phyloP scores from a whole-genome alignment of 1,140 invertebrate species.

The Drosophila cardini region DNA sequence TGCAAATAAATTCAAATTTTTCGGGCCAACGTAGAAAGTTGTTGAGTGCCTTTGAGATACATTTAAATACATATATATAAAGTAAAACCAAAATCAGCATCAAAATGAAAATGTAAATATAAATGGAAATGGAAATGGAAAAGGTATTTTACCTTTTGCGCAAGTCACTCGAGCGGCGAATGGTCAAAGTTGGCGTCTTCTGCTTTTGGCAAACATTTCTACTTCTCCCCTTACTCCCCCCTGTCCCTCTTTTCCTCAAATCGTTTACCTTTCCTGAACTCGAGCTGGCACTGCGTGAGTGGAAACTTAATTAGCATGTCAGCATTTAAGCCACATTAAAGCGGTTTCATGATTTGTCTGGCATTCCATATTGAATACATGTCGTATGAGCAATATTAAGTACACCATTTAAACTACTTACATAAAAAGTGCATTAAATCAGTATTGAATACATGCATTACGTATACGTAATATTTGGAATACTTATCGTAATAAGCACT shows the following conservation, averaged over 20 bases:
- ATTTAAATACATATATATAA: constrained; percentile 20
- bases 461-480: constrained; percentile 11
- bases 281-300: constrained; percentile 16
- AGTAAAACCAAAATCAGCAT: constrained; percentile 21
- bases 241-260: background rate
- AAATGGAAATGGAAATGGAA: constrained; percentile 21
- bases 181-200: constrained; percentile 21
- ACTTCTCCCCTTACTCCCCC: background rate
- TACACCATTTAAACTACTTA: background rate
- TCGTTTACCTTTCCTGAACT: constrained; percentile 4
- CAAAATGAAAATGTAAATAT: constrained; percentile 18
- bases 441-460: constrained; percentile 2
- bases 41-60: constrained; percentile 24
- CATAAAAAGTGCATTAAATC: too few relatives aligned
- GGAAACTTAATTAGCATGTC: constrained; percentile 47
- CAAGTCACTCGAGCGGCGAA: constrained; percentile 22
- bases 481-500: constrained; percentile 6
- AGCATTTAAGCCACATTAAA: constrained; percentile 36
- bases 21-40: background rate
- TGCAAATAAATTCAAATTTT: constrained; percentile 26
- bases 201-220: background rate
- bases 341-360: constrained; percentile 24
- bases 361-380: background rate
- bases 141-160: constrained; percentile 17
- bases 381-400: constrained; percentile 56